Evolutionary conservation across 2,888 invertebrate genomes (phyloP).

Genomic region (Pyrochroa serraticornis): DNA sequence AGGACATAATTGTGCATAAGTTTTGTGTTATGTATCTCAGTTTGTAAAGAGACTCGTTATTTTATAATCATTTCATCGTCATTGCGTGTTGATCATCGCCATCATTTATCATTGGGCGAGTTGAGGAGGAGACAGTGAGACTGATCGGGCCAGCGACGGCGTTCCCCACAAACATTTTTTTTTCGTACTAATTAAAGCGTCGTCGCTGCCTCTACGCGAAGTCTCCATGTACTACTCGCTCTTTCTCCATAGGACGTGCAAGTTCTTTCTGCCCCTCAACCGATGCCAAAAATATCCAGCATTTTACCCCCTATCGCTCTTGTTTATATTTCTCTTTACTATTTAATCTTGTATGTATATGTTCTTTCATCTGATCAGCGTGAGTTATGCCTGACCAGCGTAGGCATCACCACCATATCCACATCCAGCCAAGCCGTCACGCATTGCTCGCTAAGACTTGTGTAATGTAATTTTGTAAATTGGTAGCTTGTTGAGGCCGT

Average conservation of each 20-base stretch:
- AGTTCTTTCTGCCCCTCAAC: constrained; percentile 55
- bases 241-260: constrained; percentile 49
- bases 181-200: constrained; percentile 47
- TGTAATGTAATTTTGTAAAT: constrained; percentile 65
- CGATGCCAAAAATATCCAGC: constrained; percentile 28
- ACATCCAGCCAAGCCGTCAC: constrained; percentile 40
- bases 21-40: constrained; percentile 58
- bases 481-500: constrained; percentile 63
- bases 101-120: constrained; percentile 46
- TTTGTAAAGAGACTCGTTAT: constrained; percentile 56
- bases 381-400: background rate
- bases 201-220: constrained; percentile 49
- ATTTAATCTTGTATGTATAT: constrained; percentile 26
- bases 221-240: constrained; percentile 48
- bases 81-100: constrained; percentile 40
- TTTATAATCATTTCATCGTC: constrained; percentile 43
- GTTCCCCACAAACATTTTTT: constrained; percentile 16
- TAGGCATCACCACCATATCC: background rate
- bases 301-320: background rate
- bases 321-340: constrained; percentile 1
- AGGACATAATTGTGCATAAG: constrained; percentile 58
- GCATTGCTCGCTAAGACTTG: constrained; percentile 45
- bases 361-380: constrained; percentile 29
- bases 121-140: constrained; percentile 52
- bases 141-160: constrained; percentile 55